Evolutionary conservation across 2,888 invertebrate species (phyloP).

Genomic region (Dryococelus australis): DNA sequence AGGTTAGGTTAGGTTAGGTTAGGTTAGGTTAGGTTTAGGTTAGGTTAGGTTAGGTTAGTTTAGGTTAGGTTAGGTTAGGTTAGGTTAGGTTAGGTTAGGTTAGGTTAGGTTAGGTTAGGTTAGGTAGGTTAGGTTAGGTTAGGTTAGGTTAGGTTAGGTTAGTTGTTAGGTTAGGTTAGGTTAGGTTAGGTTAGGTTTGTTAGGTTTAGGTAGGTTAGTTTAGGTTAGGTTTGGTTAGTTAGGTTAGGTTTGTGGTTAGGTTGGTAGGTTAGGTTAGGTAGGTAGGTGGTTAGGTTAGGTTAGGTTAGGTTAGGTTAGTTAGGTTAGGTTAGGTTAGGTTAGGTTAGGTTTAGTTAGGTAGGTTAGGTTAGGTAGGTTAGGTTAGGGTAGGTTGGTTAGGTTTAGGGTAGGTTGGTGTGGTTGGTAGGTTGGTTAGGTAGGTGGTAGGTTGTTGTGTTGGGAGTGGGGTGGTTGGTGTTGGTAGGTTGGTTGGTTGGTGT

Average conservation of each 20-base stretch:
- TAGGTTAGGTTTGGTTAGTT: slow-evolving; percentile 34
- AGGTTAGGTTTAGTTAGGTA: slow-evolving; percentile 42
- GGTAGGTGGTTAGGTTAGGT: slow-evolving; percentile 34
- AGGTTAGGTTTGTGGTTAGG: too few relatives aligned
- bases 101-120: slow-evolving; percentile 42
- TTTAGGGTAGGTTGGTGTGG: too few relatives aligned
- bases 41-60: slow-evolving; percentile 31
- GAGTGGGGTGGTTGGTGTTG: too few relatives aligned
- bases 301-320: slow-evolving; percentile 31
- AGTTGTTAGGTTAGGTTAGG: neutral
- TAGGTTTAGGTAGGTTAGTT: slow-evolving; percentile 26
- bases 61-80: slow-evolving; percentile 40
- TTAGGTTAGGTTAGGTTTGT: slow-evolving; percentile 34
- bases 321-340: slow-evolving; percentile 36
- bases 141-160: too few relatives aligned
- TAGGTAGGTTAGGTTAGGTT: neutral
- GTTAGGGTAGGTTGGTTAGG: too few relatives aligned
- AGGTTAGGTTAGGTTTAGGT: slow-evolving; percentile 16
- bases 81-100: slow-evolving; percentile 41
- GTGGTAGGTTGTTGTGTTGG: too few relatives aligned
- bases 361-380: too few relatives aligned
- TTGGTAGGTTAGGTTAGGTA: slow-evolving; percentile 41
- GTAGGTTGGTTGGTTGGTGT: too few relatives aligned
- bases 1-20: slow-evolving; percentile 38
- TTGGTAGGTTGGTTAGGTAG: too few relatives aligned